A percentile compares a stretch with the other conserved stretches of the same genome.
Evolutionary conservation across 2,797 vertebrate species (phyloP).

Genomic region (Parauchenoglanis punctatus): DNA sequence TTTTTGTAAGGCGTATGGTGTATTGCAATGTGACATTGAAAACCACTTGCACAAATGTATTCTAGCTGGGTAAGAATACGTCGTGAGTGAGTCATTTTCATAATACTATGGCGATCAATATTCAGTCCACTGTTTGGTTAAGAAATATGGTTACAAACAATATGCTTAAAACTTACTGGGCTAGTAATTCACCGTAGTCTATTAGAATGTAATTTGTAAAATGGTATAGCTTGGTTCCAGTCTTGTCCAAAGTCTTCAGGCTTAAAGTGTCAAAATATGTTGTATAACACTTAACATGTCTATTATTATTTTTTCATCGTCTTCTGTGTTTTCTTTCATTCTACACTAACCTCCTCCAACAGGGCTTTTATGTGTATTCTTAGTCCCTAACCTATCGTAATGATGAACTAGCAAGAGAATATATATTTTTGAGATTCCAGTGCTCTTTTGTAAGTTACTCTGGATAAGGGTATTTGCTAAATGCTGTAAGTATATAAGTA

Average conservation of each 20-base stretch:
- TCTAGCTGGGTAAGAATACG: not conserved
- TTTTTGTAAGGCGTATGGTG: not conserved
- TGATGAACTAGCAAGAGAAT: not conserved
- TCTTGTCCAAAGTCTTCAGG: not conserved
- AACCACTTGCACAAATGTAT: not conserved
- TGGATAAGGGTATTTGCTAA: not conserved
- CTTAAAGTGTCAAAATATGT: not conserved
- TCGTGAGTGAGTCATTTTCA: not conserved
- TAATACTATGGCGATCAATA: not conserved
- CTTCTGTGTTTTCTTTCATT: not conserved
- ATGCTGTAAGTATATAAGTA: not conserved
- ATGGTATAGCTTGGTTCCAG: not conserved
- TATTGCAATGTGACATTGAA: not conserved
- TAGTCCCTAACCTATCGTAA: not conserved
- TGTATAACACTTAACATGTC: not conserved
- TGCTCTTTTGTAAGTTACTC: not conserved
- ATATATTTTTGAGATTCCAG: not conserved
- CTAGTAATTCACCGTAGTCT: not conserved
- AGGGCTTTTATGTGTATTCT: not conserved
- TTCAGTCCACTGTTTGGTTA: not conserved
- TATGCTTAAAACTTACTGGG: not conserved
- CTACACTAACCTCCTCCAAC: not conserved
- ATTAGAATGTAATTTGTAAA: not conserved
- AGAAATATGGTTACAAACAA: not conserved
- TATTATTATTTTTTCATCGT: not conserved